These are phyloP conservation scores for Eueides isabella DNA, from an alignment of 1,140 invertebrate genomes.

Conservation along the genomic window DNA sequence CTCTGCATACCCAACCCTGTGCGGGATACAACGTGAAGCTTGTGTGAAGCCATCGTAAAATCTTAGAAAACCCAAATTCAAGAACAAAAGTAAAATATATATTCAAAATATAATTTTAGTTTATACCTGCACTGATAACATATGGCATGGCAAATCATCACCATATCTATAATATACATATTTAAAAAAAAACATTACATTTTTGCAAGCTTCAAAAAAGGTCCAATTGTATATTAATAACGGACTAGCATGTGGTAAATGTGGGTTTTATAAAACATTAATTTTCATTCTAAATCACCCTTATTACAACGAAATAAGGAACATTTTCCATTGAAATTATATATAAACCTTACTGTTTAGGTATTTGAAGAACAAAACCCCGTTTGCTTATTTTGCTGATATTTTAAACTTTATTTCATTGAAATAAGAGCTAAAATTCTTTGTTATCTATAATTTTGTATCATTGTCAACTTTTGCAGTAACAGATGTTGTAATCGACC, in stretches of 20 bases:
- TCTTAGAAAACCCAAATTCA: too few relatives aligned
- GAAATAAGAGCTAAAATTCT: constrained; percentile 19
- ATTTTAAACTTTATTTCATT: constrained; percentile 3
- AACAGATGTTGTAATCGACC: constrained; percentile 62
- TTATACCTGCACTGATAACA: background rate
- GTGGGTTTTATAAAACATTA: constrained; percentile 39
- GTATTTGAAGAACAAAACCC: constrained; percentile 36
- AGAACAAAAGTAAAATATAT: background rate
- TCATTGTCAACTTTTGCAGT: constrained; percentile 41
- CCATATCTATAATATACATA: background rate
- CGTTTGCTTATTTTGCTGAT: constrained; percentile 27
- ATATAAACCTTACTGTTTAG: constrained; percentile 32
- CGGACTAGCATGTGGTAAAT: constrained; percentile 52
- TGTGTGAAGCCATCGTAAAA: too few relatives aligned
- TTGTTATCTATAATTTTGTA: background rate
- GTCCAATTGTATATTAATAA: constrained; percentile 60
- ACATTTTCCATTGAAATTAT: constrained; percentile 23
- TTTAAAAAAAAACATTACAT: constrained; percentile 18
- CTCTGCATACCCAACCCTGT: too few relatives aligned
- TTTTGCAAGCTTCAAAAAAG: constrained; percentile 44
- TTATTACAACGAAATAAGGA: constrained; percentile 33
- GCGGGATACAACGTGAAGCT: too few relatives aligned
- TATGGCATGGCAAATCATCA: background rate
- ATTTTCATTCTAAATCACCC: constrained; percentile 19
- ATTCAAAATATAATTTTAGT: background rate